Conservation (phyloP, 2,113 vertebrate genomes). For the Phalacrocorax pelagicus region DNA sequence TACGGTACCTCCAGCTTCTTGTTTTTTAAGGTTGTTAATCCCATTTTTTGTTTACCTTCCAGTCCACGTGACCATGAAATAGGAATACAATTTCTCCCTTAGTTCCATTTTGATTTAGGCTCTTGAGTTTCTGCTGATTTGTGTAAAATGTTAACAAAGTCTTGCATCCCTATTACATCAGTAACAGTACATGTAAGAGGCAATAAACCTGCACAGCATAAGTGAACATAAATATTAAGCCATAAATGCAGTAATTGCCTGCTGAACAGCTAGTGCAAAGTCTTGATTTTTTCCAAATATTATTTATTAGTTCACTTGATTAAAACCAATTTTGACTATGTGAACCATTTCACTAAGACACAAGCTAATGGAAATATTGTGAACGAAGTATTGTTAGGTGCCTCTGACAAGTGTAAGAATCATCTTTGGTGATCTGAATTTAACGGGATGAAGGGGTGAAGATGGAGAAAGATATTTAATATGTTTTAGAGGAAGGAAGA, state of each 20-base stretch:
- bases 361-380: background rate
- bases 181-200: background rate
- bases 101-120: background rate
- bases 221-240: slow-evolving; percentile 19
- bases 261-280: background rate
- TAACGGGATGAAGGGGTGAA: background rate
- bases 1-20: background rate
- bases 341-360: slow-evolving; percentile 24
- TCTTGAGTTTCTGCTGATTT: background rate
- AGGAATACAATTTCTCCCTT: background rate
- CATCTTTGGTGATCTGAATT: background rate
- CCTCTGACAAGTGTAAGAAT: background rate
- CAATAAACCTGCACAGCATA: slow-evolving; percentile 22
- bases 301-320: slow-evolving; percentile 2
- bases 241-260: slow-evolving; percentile 13
- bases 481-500: background rate
- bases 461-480: background rate
- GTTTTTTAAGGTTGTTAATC: background rate
- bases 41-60: background rate
- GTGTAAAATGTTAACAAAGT: slow-evolving; percentile 30
- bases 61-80: background rate
- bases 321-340: background rate
- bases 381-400: background rate
- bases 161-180: background rate
- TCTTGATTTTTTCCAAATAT: background rate